Evolutionary conservation across 2,888 invertebrate genomes (phyloP).

Genomic region (Protula sp.): DNA sequence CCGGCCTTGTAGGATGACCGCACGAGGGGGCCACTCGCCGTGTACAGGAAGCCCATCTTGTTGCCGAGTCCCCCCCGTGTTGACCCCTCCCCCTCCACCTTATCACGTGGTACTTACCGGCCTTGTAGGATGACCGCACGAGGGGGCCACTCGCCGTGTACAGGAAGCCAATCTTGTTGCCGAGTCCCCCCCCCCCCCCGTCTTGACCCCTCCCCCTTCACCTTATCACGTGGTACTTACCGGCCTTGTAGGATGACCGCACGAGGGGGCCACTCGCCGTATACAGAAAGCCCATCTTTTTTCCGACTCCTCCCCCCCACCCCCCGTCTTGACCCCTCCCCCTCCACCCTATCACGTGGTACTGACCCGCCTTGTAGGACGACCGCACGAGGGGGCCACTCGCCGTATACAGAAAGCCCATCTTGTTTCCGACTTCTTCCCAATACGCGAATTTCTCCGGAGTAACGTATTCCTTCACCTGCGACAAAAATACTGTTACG

Average conservation of each 20-base stretch:
- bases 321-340: conserved; percentile 58
- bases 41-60: conserved; percentile 87
- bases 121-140: conserved; percentile 93
- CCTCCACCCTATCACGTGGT: background rate
- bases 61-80: conserved; percentile 68
- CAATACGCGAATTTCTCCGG: conserved; percentile 85
- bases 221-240: conserved; percentile 55
- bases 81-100: no score
- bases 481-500: background rate
- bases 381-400: conserved; percentile 95
- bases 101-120: conserved; percentile 63
- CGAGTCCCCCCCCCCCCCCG: no score
- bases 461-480: conserved; percentile 87
- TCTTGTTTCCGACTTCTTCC: conserved; percentile 70
- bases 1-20: conserved; percentile 98
- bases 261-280: conserved; percentile 97
- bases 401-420: conserved; percentile 94
- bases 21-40: conserved; percentile 95
- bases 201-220: no score
- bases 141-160: conserved; percentile 97
- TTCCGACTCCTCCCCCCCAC: conserved; percentile 79
- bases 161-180: conserved; percentile 75
- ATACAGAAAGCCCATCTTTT: conserved; percentile 83
- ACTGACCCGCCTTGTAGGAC: conserved; percentile 87
- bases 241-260: conserved; percentile 95